phyloP scores from a whole-genome alignment of 2,113 vertebrate genomes.

The Miniopterus natalensis region DNA sequence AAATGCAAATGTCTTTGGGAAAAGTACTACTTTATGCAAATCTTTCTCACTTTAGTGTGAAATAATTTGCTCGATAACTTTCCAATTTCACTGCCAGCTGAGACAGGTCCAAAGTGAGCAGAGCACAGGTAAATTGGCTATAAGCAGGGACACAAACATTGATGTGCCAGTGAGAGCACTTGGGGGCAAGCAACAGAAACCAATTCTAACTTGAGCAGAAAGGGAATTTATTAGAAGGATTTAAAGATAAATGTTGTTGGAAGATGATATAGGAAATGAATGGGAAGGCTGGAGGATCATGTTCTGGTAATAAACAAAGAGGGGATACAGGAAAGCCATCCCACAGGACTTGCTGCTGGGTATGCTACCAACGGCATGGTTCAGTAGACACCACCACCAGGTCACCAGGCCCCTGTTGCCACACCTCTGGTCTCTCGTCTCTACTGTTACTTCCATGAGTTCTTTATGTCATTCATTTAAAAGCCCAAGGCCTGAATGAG shows the following conservation, averaged over 20 bases:
- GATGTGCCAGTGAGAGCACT: neutral
- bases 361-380: neutral
- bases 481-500: neutral
- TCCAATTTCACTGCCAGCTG: neutral
- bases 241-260: neutral
- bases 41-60: conserved; percentile 24
- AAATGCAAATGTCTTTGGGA: neutral
- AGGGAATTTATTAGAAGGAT: neutral
- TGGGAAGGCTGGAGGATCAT: neutral
- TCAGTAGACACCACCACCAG: neutral
- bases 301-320: neutral
- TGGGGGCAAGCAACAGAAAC: neutral
- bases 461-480: neutral
- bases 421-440: neutral
- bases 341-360: neutral
- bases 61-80: conserved; percentile 23
- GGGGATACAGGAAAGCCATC: neutral
- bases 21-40: neutral
- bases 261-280: neutral
- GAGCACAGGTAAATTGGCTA: neutral
- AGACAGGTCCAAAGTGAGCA: neutral
- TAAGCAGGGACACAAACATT: neutral
- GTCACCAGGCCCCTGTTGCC: neutral
- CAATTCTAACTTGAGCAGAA: neutral
- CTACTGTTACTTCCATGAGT: neutral